Evolutionary conservation across 2,113 vertebrate genomes (phyloP).

Genomic region (Pan paniscus): DNA sequence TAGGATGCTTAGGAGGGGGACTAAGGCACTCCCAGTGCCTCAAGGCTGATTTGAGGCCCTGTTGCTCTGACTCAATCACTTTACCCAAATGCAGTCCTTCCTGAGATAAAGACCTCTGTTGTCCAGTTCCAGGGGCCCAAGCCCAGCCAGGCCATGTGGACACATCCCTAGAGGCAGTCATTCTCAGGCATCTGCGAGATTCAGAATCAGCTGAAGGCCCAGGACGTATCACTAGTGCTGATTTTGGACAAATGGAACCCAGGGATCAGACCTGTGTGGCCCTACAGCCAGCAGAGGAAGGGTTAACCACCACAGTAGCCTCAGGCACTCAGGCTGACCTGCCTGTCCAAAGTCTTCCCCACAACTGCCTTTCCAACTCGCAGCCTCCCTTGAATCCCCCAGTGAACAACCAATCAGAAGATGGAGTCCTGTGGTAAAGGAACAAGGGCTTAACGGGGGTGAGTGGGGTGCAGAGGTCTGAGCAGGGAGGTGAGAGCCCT

Average conservation of each 20-base stretch:
- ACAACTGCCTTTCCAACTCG: background rate
- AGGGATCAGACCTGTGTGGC: background rate
- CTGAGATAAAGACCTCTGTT: background rate
- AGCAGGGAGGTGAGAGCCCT: background rate
- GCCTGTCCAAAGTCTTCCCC: background rate
- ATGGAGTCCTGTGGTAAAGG: background rate
- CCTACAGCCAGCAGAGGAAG: background rate
- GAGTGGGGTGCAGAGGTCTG: background rate
- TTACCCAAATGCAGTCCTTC: background rate
- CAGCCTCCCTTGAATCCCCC: background rate
- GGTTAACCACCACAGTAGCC: background rate
- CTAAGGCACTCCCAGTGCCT: background rate
- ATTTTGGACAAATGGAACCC: background rate
- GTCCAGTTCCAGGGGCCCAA: no score
- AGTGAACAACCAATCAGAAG: background rate
- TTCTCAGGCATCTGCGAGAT: background rate
- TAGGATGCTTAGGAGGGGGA: background rate
- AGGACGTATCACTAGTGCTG: background rate
- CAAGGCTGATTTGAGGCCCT: background rate
- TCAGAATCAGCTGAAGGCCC: background rate
- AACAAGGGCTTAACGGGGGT: rapidly evolving
- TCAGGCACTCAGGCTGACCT: background rate
- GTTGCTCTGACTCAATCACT: background rate
- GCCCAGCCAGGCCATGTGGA: background rate
- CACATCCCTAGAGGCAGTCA: background rate